phyloP scores from a whole-genome alignment of 2,797 vertebrate genomes.

The Cirrhinus molitorella region DNA sequence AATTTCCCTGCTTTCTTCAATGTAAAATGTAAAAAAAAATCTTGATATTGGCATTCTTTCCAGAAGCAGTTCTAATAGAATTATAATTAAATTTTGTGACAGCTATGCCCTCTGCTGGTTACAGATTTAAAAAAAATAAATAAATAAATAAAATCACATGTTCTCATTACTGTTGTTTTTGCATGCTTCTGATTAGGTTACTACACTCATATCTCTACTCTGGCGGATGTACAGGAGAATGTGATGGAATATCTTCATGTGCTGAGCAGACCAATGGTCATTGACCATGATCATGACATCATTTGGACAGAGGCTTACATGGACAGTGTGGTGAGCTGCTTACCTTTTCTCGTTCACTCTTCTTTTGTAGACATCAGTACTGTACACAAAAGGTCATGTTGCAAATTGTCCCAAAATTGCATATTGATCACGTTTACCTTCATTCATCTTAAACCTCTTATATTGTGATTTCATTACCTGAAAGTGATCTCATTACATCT shows the following conservation, averaged over 20 bases:
- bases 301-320: slow-evolving; percentile 98
- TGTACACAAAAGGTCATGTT: neutral
- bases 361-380: neutral
- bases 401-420: neutral
- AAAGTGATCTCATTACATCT: slow-evolving; percentile 2
- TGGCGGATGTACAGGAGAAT: slow-evolving; percentile 96
- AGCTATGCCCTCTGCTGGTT: slow-evolving; percentile 38
- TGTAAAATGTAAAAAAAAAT: neutral
- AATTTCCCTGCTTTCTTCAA: neutral
- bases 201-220: slow-evolving; percentile 94
- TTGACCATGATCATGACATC: slow-evolving; percentile 94
- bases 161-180: slow-evolving; percentile 11
- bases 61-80: neutral
- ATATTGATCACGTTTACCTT: neutral
- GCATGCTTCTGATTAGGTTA: slow-evolving; percentile 81
- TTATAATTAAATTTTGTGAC: neutral
- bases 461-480: slow-evolving; percentile 16
- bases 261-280: slow-evolving; percentile 97
- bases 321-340: slow-evolving; percentile 89
- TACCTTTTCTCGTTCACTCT: slow-evolving; percentile 5
- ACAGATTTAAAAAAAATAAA: too few species aligned
- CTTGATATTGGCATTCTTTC: neutral
- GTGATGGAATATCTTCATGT: slow-evolving; percentile 98
- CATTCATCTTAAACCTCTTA: neutral
- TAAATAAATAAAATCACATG: neutral